Conservation (phyloP, 1,140 invertebrate species). For the Apocrypta bakeri region DNA sequence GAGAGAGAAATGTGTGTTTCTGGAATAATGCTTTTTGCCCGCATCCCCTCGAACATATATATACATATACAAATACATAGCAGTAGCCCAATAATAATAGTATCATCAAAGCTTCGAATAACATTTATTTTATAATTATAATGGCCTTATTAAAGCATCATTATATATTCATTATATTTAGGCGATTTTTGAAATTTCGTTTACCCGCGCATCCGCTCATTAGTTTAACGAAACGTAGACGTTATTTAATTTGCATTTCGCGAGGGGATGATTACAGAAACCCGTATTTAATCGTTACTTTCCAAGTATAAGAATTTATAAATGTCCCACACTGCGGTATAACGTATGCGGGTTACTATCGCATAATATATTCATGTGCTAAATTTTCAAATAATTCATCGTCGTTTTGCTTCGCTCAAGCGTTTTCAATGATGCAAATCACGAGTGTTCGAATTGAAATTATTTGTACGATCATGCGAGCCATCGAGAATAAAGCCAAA, state of each 20-base stretch:
- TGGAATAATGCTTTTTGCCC: background rate
- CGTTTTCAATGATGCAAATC: too few relatives aligned
- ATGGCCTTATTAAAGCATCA: too few relatives aligned
- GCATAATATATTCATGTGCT: background rate
- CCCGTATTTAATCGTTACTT: slow-evolving; percentile 17
- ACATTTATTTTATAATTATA: too few relatives aligned
- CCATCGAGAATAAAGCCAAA: too few relatives aligned
- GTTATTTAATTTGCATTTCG: too few relatives aligned
- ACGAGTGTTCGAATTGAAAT: too few relatives aligned
- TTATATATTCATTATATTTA: too few relatives aligned
- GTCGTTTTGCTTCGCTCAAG: too few relatives aligned
- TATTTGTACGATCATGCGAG: too few relatives aligned
- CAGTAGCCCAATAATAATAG: background rate
- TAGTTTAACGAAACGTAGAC: slow-evolving; percentile 9
- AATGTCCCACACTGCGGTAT: background rate
- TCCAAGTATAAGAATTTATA: too few relatives aligned
- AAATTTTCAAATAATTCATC: slow-evolving; percentile 14
- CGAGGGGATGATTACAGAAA: slow-evolving; percentile 6
- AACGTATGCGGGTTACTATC: slow-evolving; percentile 26
- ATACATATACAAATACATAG: too few relatives aligned
- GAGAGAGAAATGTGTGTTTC: background rate
- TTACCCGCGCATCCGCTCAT: too few relatives aligned
- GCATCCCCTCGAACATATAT: background rate
- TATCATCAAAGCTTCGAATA: background rate
- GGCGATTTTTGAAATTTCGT: slow-evolving; percentile 15